A percentile compares a stretch with the other conserved stretches of the same genome.
phyloP scores from a whole-genome alignment of 2,113 vertebrate genomes.

The Falco punctatus region DNA sequence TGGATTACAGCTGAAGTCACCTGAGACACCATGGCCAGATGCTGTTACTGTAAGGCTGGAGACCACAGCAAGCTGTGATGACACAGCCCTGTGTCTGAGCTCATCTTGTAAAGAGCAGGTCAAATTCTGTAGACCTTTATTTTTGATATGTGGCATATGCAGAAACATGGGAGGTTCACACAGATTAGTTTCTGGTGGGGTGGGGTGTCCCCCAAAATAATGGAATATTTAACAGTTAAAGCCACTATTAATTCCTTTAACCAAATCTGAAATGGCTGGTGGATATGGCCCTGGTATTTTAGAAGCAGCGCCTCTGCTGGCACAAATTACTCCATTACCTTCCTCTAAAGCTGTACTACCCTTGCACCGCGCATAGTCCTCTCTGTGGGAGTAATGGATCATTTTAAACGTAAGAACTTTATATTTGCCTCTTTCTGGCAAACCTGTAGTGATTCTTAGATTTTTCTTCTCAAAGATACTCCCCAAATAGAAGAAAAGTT shows the following conservation, averaged over 20 bases:
- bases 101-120: background rate
- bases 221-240: background rate
- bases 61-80: background rate
- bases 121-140: background rate
- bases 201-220: fast-evolving
- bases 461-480: background rate
- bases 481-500: background rate
- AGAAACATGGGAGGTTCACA: background rate
- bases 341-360: background rate
- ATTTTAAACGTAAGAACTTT: background rate
- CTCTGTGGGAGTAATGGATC: background rate
- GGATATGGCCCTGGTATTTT: background rate
- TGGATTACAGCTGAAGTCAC: background rate
- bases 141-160: background rate
- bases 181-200: background rate
- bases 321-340: background rate
- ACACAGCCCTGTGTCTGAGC: background rate
- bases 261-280: background rate
- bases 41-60: background rate
- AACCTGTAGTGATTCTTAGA: background rate
- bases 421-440: background rate
- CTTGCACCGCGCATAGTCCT: background rate
- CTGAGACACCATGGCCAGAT: background rate
- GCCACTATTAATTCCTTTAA: background rate
- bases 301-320: background rate